phyloP scores from a whole-genome alignment of 2,888 invertebrate species.

The Perizoma flavofasciatum region DNA sequence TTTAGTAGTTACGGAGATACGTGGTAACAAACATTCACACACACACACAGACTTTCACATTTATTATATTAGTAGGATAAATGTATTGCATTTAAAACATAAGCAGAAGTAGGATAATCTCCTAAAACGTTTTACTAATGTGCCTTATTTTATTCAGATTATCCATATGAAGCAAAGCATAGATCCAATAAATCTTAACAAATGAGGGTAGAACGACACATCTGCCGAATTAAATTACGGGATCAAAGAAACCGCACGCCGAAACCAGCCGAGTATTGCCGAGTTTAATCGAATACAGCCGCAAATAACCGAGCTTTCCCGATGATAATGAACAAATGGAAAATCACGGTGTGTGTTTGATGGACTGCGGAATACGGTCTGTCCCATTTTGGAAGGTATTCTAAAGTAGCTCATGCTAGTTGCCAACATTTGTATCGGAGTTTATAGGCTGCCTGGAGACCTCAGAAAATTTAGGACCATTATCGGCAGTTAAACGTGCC shows the following conservation, averaged over 20 bases:
- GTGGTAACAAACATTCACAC: no score
- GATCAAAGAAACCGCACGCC: constrained; percentile 33
- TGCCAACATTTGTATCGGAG: no score
- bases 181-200: constrained; percentile 33
- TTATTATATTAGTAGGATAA: no score
- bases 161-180: constrained; percentile 17
- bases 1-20: no score
- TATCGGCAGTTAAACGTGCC: no score
- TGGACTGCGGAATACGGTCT: constrained; percentile 3
- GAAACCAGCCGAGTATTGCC: constrained; percentile 17
- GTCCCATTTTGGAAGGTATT: background rate
- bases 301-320: constrained; percentile 16
- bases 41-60: no score
- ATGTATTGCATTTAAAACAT: no score
- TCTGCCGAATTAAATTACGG: constrained; percentile 33
- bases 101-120: background rate
- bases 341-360: constrained; percentile 11
- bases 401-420: no score
- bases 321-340: constrained; percentile 32
- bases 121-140: constrained; percentile 14
- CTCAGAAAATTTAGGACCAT: no score
- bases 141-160: constrained; percentile 15
- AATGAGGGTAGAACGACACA: constrained; percentile 35
- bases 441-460: no score
- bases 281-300: constrained; percentile 7